Evolutionary conservation across 2,797 vertebrate genomes (phyloP).

Genomic region (Channa striata): DNA sequence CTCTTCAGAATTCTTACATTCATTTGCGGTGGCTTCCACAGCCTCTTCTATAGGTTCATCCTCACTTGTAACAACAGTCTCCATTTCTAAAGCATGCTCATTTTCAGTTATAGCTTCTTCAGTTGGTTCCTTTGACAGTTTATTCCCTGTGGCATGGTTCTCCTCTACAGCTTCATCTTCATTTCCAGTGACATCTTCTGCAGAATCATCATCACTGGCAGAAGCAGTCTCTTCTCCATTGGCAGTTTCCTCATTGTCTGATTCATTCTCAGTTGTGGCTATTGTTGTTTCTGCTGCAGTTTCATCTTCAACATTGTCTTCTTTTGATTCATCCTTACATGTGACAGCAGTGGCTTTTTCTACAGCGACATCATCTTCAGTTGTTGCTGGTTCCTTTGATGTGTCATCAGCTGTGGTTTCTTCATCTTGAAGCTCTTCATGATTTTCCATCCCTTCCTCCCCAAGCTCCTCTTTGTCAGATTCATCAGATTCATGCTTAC

Average conservation of each 20-base stretch:
- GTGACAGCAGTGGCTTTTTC: neutral
- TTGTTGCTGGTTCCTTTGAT: neutral
- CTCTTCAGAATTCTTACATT: constrained; percentile 6
- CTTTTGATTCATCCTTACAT: constrained; percentile 30
- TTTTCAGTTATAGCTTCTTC: constrained; percentile 31
- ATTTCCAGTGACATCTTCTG: constrained; percentile 9
- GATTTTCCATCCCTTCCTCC: neutral
- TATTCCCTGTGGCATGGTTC: neutral
- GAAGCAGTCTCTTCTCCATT: constrained; percentile 8
- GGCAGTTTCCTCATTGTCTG: constrained; percentile 31
- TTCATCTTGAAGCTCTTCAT: neutral
- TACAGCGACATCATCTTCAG: constrained; percentile 10
- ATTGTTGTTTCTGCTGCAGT: neutral
- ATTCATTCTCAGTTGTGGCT: constrained; percentile 5
- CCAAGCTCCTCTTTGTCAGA: neutral
- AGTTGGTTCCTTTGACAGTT: neutral
- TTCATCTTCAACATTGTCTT: constrained; percentile 39
- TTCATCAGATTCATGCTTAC: neutral
- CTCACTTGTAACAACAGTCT: neutral
- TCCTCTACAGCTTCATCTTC: constrained; percentile 31
- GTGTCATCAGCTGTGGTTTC: neutral
- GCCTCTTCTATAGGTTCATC: constrained; percentile 9
- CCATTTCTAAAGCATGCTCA: constrained; percentile 11
- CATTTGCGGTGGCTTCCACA: neutral
- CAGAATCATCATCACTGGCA: constrained; percentile 25